These are phyloP conservation scores for Cephonodes hylas DNA, from an alignment of 2,888 invertebrate species.

Conservation along the genomic window DNA sequence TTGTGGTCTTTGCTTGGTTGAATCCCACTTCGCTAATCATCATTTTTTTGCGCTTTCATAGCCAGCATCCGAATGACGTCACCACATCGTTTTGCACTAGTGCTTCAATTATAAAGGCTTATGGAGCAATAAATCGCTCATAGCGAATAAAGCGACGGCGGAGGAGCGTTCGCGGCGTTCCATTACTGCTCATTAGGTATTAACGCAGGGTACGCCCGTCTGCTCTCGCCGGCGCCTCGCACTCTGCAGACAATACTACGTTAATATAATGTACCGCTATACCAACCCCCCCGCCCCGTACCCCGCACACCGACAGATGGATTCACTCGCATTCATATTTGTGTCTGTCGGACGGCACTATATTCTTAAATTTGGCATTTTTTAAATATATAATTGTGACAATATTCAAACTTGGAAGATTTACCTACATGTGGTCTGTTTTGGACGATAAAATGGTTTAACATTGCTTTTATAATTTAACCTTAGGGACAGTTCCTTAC, in stretches of 20 bases:
- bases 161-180: slow-evolving; percentile 35
- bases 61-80: background rate
- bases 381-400: no score
- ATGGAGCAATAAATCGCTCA: slow-evolving; percentile 28
- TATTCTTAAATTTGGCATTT: background rate
- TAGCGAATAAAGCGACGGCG: slow-evolving; percentile 29
- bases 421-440: no score
- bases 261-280: slow-evolving; percentile 7
- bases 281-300: background rate
- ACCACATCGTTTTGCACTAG: slow-evolving; percentile 3
- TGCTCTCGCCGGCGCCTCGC: background rate
- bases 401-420: no score
- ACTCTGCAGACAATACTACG: slow-evolving; percentile 6
- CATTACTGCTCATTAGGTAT: slow-evolving; percentile 61
- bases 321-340: no score
- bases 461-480: no score
- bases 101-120: slow-evolving; percentile 23
- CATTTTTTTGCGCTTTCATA: background rate
- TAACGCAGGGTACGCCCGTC: slow-evolving; percentile 34
- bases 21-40: no score
- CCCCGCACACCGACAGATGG: background rate
- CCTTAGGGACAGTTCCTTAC: no score
- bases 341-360: background rate
- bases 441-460: no score
- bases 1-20: no score